These are phyloP conservation scores for Clarias magur DNA, from an alignment of 2,113 vertebrate genomes.

Conservation along the genomic window DNA sequence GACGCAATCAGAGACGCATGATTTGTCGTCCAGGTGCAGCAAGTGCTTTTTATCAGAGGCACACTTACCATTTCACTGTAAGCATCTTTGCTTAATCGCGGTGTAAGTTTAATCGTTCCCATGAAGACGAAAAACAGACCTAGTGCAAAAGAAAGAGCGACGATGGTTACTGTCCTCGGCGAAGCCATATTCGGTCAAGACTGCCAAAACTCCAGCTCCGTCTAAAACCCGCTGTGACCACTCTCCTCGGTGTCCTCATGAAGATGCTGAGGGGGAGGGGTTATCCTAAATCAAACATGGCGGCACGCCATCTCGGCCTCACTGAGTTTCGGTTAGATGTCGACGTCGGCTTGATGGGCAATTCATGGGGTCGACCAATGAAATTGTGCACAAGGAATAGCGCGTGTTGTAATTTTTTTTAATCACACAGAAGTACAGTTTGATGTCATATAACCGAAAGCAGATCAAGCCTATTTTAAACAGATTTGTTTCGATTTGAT, in stretches of 20 bases:
- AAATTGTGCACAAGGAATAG: neutral
- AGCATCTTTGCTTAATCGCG: conserved; percentile 93
- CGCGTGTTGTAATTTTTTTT: too few species aligned
- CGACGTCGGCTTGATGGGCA: neutral
- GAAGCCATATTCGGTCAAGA: conserved; percentile 81
- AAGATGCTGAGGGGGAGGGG: conserved; percentile 65
- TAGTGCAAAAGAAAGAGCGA: conserved; percentile 90
- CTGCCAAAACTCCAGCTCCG: conserved; percentile 29
- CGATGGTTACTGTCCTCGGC: conserved; percentile 88
- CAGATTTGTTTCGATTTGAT: too few species aligned
- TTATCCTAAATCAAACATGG: conserved; percentile 51
- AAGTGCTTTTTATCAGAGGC: neutral
- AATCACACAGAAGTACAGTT: too few species aligned
- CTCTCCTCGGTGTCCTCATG: conserved; percentile 48
- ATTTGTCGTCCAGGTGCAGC: neutral
- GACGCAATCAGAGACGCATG: neutral
- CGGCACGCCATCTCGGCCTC: conserved; percentile 40
- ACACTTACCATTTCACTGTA: conserved; percentile 96
- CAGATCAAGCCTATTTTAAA: neutral
- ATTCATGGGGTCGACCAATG: neutral
- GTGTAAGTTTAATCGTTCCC: conserved; percentile 96
- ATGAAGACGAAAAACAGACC: conserved; percentile 97
- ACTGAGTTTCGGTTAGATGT: conserved; percentile 68
- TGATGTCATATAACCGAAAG: too few species aligned
- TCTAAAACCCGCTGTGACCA: conserved; percentile 44